phyloP scores from a whole-genome alignment of 2,797 vertebrate genomes.

The Sebastes nivosus region DNA sequence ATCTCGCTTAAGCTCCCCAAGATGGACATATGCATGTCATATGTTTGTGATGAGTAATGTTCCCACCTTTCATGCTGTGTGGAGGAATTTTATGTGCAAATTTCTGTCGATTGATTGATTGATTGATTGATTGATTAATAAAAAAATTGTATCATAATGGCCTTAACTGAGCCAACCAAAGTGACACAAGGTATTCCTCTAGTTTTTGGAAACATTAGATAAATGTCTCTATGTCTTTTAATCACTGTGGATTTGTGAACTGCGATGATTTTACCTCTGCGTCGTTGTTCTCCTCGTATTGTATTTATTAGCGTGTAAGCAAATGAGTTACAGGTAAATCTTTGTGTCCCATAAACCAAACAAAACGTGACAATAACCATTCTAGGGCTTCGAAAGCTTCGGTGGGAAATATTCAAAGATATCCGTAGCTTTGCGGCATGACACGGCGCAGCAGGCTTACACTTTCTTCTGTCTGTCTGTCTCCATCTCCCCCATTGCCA shows the following conservation, averaged over 20 bases:
- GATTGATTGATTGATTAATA: background rate
- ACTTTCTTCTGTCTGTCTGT: too few relatives aligned
- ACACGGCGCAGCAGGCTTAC: too few relatives aligned
- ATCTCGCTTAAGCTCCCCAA: background rate
- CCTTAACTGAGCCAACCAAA: background rate
- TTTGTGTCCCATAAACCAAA: background rate
- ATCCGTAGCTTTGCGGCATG: too few relatives aligned
- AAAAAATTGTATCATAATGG: background rate
- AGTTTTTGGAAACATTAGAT: background rate
- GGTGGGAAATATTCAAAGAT: too few relatives aligned
- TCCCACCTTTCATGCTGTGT: background rate
- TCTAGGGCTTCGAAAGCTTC: background rate
- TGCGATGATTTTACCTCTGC: background rate
- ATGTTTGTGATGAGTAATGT: background rate
- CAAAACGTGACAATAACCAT: background rate
- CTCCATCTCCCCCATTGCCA: too few relatives aligned
- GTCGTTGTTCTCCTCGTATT: background rate
- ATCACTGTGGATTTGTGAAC: background rate
- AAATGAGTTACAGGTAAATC: background rate
- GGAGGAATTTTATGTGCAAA: background rate
- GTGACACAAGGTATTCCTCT: background rate
- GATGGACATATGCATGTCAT: background rate
- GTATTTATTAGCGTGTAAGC: background rate
- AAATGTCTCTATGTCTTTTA: background rate
- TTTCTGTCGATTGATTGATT: background rate